phyloP scores from a whole-genome alignment of 2,888 invertebrate species.

The Eupelmus urozonus region DNA sequence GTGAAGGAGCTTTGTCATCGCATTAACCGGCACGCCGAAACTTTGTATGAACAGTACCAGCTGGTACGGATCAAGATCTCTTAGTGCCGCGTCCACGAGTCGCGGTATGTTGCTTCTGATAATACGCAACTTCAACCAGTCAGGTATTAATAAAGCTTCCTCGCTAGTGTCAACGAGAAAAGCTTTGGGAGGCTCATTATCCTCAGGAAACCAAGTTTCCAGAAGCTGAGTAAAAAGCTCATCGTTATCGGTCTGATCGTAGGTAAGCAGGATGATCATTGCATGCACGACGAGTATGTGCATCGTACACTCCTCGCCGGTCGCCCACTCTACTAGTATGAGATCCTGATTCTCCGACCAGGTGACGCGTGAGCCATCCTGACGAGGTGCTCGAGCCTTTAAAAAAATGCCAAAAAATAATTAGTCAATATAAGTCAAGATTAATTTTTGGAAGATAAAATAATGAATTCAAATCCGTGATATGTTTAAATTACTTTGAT shows the following conservation, averaged over 20 bases:
- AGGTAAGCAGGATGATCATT: conserved; percentile 88
- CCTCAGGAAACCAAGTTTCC: conserved; percentile 91
- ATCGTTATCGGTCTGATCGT: conserved; percentile 80
- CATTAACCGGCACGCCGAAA: conserved; percentile 94
- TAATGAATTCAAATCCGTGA: no score
- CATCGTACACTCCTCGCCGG: conserved; percentile 86
- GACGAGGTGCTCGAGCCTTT: conserved; percentile 81
- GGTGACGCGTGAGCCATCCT: conserved; percentile 77
- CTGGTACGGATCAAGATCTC: conserved; percentile 91
- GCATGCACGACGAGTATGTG: conserved; percentile 90
- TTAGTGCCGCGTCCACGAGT: conserved; percentile 91
- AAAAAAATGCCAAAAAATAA: conserved; percentile 2
- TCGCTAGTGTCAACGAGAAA: conserved; percentile 89
- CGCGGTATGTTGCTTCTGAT: conserved; percentile 88
- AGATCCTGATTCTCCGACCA: conserved; percentile 87
- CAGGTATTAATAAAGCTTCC: conserved; percentile 90
- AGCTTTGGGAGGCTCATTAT: conserved; percentile 86
- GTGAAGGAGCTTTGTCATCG: conserved; percentile 89
- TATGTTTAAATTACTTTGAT: no score
- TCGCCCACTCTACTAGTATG: conserved; percentile 87
- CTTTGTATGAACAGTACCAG: conserved; percentile 96
- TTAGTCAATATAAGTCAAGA: no score
- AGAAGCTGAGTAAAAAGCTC: conserved; percentile 81
- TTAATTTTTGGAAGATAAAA: no score
- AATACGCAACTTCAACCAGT: conserved; percentile 95